Evolutionary conservation across 2,888 invertebrate species (phyloP).

Genomic region (Sesia bembeciformis): DNA sequence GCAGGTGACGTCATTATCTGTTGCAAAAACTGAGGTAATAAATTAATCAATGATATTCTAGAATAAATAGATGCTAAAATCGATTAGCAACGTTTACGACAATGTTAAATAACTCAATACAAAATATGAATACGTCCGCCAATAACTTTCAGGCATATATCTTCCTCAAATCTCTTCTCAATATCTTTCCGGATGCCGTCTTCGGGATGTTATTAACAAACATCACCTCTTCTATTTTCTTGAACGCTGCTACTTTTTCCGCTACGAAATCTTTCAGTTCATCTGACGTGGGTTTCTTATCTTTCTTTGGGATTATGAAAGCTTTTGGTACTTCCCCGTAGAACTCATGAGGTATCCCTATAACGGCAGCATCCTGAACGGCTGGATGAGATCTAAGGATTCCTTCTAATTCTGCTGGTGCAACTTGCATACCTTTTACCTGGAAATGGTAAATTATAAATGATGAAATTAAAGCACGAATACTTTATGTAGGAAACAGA

Average conservation of each 20-base stretch:
- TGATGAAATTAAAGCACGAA: too few species aligned
- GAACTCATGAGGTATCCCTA: conserved; percentile 82
- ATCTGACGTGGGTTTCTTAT: conserved; percentile 52
- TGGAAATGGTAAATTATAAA: conserved; percentile 11
- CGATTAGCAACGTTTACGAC: background rate
- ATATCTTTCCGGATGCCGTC: conserved; percentile 85
- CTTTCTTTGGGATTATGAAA: conserved; percentile 77
- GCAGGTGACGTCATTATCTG: too few species aligned
- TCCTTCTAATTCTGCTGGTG: conserved; percentile 92
- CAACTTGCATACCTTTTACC: conserved; percentile 85
- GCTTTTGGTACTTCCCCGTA: conserved; percentile 88
- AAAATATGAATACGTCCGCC: too few species aligned
- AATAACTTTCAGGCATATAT: conserved; percentile 34
- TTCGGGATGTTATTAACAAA: conserved; percentile 84
- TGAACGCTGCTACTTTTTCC: conserved; percentile 83
- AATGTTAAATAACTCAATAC: background rate
- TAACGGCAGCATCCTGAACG: conserved; percentile 88
- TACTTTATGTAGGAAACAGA: too few species aligned
- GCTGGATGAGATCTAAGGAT: conserved; percentile 82
- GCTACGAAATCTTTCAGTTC: conserved; percentile 74
- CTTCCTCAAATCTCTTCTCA: conserved; percentile 77
- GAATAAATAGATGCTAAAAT: too few species aligned
- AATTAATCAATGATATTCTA: too few species aligned
- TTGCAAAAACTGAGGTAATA: too few species aligned
- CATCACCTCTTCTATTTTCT: conserved; percentile 79